phyloP scores from a whole-genome alignment of 1,140 invertebrate species.

The Sminthurides bifidus region DNA sequence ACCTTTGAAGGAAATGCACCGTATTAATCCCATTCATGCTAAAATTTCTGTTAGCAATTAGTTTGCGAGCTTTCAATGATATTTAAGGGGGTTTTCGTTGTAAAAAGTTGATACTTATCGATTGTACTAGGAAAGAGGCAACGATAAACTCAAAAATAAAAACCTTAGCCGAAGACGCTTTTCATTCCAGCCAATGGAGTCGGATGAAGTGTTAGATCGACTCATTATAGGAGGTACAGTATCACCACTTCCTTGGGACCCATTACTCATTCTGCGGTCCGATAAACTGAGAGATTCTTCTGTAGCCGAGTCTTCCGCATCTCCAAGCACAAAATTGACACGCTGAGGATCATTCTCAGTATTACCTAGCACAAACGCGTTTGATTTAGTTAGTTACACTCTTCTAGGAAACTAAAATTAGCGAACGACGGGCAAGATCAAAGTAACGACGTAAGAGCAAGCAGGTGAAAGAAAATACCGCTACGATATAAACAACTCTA shows the following conservation, averaged over 20 bases:
- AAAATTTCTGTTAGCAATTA: neutral
- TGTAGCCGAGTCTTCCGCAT: slow-evolving; percentile 12
- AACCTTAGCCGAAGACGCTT: slow-evolving; percentile 20
- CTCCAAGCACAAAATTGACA: slow-evolving; percentile 30
- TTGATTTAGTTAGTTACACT: neutral
- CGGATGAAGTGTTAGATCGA: neutral
- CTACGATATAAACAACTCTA: too few species aligned
- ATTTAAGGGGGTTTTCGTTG: neutral
- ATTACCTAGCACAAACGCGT: neutral
- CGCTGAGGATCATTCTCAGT: slow-evolving; percentile 18
- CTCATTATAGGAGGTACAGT: neutral
- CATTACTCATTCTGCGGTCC: slow-evolving; percentile 9
- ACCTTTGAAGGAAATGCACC: neutral
- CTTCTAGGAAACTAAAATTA: neutral
- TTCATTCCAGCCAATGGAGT: slow-evolving; percentile 6
- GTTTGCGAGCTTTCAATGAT: too few species aligned
- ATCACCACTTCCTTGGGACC: slow-evolving; percentile 6
- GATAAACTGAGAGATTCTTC: slow-evolving; percentile 8
- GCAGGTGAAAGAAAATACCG: too few species aligned
- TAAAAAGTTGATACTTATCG: neutral
- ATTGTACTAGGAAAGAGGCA: neutral
- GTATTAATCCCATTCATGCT: neutral
- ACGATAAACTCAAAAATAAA: neutral
- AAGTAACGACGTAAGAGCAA: neutral
- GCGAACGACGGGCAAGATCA: neutral